Evolutionary conservation across 1,140 invertebrate species (phyloP), one percentile per base, ranked within the genome.

Genomic region (Drosophila subpulchrella): DNA sequence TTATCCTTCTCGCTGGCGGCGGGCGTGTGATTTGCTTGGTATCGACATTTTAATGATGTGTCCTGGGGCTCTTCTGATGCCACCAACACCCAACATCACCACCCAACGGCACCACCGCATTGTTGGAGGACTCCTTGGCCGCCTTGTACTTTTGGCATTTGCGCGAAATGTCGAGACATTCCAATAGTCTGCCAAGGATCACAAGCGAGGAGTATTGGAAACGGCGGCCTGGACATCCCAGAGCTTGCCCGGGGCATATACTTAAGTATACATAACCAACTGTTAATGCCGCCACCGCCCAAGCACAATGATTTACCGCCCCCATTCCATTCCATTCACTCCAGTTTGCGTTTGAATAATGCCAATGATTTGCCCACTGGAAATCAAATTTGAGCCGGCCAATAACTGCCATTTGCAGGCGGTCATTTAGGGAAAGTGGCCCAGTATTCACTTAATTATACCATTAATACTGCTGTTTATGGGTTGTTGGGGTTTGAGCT

Each of bases 21-120:
- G 80, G 83, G 84, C 83, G 84, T 88, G 84, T 88, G 84, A 88
- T 88, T 88, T 89, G 84, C 84, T 90, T 91, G 83, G 77, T 78
- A 89, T 90, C 89, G 88, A 91, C 88, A 91, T 88, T 91, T 90
- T 90, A 90, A 90, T 90, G 88, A 90, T 90, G 88, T 90, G 83
- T 80, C 88, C 83, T 70, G 78, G 68, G 80, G 88, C 88, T 82
- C 77, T 47, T 51, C 53, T 54, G 32, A 1, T 32, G 32, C 32
- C 8, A 8, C 32, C 8, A 10, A 6, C 8, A 10, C 44, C 46
- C 8, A 10, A 38, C 46, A 56, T 59, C 61, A 27, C 27, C 27
- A 27, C 27, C 27, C 27, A 27, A 27, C 3, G 0, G 27, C 8
- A 3, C 51, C 46, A 56, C 73, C 61, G 44, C 73, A 56, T 75